Base-by-base conservation (phyloP, 2,888 invertebrate species). In the Caenorhabditis plicata region DNA sequence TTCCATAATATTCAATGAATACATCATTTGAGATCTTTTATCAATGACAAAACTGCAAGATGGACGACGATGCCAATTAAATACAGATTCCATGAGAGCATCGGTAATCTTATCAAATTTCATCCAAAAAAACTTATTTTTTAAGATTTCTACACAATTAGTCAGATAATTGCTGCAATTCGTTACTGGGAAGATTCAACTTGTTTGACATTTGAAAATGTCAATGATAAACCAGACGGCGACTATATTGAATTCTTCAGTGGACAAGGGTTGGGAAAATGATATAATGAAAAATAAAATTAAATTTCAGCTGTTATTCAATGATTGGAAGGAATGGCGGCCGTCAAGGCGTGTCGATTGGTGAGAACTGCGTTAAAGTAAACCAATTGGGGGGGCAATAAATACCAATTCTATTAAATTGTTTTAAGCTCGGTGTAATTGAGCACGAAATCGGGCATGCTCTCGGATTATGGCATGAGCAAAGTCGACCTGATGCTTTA, bases 401-500 rank as follows among this genome's bases (percentile, higher is more conserved):
- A 27, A 11, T 44, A 51, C 7, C 39, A 31, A 17, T 19, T 35
- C 39, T 27, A 19, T 15, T 31, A 26, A 23, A 25, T 40, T 17
- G 36, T 43, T 25, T 9, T 15, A n/a, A 78, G 78, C 33, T 68
- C 22, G 80, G 80, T 27, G 69, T 79, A 20, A 70, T 79, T 22
- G 74, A 78, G 43, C 80, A 81, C 54, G 80, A 80, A 53, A 73
- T 80, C 22, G 75, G 73, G 8, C 75, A 78, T 63, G 73, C 75
- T 26, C 50, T 80, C 11, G 80, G 80, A 2, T 56, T 80, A 23
- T 80, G 79, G 80, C 80, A 80, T 48, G 78, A 80, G 51, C 80
- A 81, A 50, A 68, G 71, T 31, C 58, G 80, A 13, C 80, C 80
- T 1, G 80, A 80, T 45, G 74, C 79, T 0, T 40, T 61, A 19